Conservation (phyloP, 1,140 invertebrate species). For the Diorhabda carinulata region DNA sequence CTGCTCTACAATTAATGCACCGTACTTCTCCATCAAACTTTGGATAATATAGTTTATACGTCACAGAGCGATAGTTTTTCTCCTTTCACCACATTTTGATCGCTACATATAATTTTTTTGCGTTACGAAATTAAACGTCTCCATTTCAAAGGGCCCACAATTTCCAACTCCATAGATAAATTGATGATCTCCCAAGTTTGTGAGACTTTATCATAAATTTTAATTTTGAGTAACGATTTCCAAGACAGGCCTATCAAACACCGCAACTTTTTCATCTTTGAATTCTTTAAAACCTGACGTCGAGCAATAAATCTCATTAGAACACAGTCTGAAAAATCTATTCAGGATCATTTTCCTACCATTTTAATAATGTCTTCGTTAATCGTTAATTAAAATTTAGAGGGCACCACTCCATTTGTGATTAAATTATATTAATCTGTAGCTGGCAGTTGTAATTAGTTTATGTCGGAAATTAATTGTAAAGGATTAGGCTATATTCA, state of each 20-base stretch:
- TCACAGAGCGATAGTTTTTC: too few relatives aligned
- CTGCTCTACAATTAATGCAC: too few relatives aligned
- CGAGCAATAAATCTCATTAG: constrained; percentile 2
- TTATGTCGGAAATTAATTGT: neutral
- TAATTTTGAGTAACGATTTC: neutral
- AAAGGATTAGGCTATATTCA: neutral
- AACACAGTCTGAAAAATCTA: neutral
- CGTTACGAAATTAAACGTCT: too few relatives aligned
- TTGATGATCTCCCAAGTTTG: too few relatives aligned
- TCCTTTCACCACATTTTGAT: too few relatives aligned
- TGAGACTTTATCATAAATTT: too few relatives aligned
- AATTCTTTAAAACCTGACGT: neutral
- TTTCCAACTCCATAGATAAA: too few relatives aligned
- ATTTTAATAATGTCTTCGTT: neutral
- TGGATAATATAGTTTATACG: too few relatives aligned
- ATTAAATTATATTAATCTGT: neutral
- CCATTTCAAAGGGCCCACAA: too few relatives aligned
- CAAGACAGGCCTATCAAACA: neutral
- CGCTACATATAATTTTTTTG: too few relatives aligned
- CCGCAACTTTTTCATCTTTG: neutral
- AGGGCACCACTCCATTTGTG: neutral
- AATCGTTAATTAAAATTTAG: constrained; percentile 3
- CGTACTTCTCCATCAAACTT: too few relatives aligned
- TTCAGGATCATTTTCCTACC: neutral
- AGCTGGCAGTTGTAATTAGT: constrained; percentile 2